Percentiles rank a stretch among this genome's conserved stretches.
phyloP scores from a whole-genome alignment of 2,888 invertebrate species.

The Stomorhina lunata region DNA sequence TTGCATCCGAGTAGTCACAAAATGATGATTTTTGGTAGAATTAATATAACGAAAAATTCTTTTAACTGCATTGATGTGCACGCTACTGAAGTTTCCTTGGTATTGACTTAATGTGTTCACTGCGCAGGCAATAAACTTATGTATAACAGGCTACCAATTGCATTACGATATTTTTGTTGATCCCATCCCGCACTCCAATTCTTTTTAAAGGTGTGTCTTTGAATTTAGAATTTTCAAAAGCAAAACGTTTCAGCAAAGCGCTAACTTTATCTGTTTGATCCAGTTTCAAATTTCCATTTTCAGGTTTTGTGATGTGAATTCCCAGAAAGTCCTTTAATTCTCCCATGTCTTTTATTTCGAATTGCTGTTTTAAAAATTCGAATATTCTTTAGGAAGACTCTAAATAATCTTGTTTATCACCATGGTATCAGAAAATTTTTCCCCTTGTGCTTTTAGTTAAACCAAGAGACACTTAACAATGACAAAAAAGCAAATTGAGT shows the following conservation, averaged over 20 bases:
- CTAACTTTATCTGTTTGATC: constrained; percentile 18
- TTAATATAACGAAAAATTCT: neutral
- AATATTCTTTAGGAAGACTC: too few species aligned
- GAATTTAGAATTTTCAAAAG: neutral
- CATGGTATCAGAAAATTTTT: too few species aligned
- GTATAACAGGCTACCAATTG: neutral
- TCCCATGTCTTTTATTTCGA: constrained; percentile 13
- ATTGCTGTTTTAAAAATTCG: constrained; percentile 1
- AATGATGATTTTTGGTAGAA: neutral
- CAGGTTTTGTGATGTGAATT: neutral
- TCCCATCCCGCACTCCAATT: neutral
- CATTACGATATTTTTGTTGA: neutral
- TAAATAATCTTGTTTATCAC: too few species aligned
- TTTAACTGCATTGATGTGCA: neutral
- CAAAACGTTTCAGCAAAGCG: constrained; percentile 1
- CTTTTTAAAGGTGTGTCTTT: neutral
- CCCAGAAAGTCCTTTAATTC: constrained; percentile 16
- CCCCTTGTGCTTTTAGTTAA: too few species aligned
- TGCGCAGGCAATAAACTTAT: neutral
- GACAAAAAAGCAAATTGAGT: too few species aligned
- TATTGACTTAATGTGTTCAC: neutral
- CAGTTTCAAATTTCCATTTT: constrained; percentile 8
- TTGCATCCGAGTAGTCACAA: neutral
- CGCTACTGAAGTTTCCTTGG: neutral
- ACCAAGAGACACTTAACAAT: too few species aligned